A percentile compares a stretch with the other conserved stretches of the same genome.
These are phyloP conservation scores for Clytia hemisphaerica DNA, from an alignment of 30 jellyfish, hydroid and myxozoan genomes.

Conservation along the genomic window DNA sequence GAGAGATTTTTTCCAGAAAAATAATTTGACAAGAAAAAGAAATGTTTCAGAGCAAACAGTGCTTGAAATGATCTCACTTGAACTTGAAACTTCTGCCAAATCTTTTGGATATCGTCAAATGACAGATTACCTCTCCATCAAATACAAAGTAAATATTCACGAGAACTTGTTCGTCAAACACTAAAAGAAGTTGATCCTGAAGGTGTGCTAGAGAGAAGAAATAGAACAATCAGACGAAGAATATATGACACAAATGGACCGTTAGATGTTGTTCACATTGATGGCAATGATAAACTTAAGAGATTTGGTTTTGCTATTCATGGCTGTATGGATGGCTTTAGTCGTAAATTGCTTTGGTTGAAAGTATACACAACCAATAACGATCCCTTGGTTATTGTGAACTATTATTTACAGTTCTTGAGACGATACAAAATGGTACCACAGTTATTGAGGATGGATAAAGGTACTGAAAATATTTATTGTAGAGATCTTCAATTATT, in stretches of 20 bases:
- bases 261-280: slow-evolving; percentile 8
- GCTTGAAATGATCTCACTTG: neutral
- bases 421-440: slow-evolving; percentile 14
- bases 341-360: slow-evolving; percentile 32
- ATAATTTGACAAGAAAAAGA: too few species aligned
- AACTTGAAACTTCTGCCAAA: neutral
- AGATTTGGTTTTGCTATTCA: slow-evolving; percentile 31
- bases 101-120: slow-evolving; percentile 10
- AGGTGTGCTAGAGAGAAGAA: slow-evolving; percentile 10
- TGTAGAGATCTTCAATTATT: slow-evolving; percentile 24
- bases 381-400: slow-evolving; percentile 20
- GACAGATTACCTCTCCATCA: slow-evolving; percentile 7
- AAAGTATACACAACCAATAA: slow-evolving; percentile 18
- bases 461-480: slow-evolving; percentile 31
- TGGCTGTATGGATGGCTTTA: slow-evolving; percentile 34
- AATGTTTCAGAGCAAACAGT: too few species aligned
- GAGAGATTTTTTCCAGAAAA: too few species aligned
- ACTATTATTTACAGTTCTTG: slow-evolving; percentile 5
- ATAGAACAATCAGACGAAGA: slow-evolving; percentile 10
- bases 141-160: slow-evolving; percentile 1
- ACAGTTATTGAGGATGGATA: slow-evolving; percentile 19
- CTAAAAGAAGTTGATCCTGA: slow-evolving; percentile 20
- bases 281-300: slow-evolving; percentile 30
- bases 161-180: slow-evolving; percentile 20
- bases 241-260: slow-evolving; percentile 15